Percentiles rank a stretch among this genome's conserved stretches.
phyloP scores from a whole-genome alignment of 2,113 vertebrate species.

The Macquaria ambigua region DNA sequence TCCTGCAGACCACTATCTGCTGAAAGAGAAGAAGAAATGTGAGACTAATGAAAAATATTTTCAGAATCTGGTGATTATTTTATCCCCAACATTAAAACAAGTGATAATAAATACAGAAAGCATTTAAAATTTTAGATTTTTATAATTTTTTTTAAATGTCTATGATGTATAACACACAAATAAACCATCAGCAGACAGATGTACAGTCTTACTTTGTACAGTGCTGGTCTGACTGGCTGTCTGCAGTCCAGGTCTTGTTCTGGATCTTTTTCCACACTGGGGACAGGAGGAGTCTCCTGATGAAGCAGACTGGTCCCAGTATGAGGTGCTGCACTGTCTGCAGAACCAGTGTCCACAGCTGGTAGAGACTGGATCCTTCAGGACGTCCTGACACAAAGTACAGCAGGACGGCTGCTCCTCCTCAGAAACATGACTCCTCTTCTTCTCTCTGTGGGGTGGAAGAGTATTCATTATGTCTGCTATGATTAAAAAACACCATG shows the following conservation, averaged over 20 bases:
- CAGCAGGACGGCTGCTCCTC: conserved; percentile 13
- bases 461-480: no score
- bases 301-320: not conserved
- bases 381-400: conserved; percentile 19
- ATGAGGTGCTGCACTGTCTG: conserved; percentile 9
- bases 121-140: no score
- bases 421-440: not conserved
- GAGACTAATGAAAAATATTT: no score
- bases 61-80: no score
- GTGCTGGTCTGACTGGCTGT: not conserved
- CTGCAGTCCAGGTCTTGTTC: not conserved
- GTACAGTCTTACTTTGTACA: not conserved
- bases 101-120: no score
- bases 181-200: no score
- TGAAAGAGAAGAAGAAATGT: no score
- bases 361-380: conserved; percentile 22
- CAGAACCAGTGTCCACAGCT: conserved; percentile 36
- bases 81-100: no score
- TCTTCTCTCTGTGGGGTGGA: not conserved
- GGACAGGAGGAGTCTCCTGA: conserved; percentile 6
- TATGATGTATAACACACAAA: no score
- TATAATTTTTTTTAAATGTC: no score
- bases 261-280: conserved; percentile 2
- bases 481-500: no score
- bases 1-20: not conserved